A percentile compares a stretch with the other conserved stretches of the same genome.
phyloP scores from a whole-genome alignment of 2,797 vertebrate genomes.

The Diplodus puntazzo region DNA sequence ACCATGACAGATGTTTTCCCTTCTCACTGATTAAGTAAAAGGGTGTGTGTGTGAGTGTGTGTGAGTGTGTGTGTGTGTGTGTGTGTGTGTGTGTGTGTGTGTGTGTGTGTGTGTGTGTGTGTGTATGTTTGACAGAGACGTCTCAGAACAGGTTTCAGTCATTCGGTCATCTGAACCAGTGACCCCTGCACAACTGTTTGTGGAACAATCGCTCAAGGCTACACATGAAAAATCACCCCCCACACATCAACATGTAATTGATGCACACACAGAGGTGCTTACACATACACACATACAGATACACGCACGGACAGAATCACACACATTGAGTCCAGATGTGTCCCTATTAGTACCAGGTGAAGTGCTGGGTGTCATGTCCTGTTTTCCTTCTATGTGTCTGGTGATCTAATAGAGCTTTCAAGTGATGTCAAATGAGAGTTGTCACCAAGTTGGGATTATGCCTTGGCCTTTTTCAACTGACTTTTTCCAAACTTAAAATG shows the following conservation, averaged over 20 bases:
- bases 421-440: conserved; percentile 39
- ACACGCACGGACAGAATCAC: conserved; percentile 26
- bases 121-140: conserved; percentile 35
- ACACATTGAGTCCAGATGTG: conserved; percentile 64
- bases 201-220: conserved; percentile 28
- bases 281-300: conserved; percentile 24
- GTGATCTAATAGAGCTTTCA: conserved; percentile 48
- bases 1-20: conserved; percentile 65
- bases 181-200: conserved; percentile 60
- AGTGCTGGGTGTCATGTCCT: conserved; percentile 58
- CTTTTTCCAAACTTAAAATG: conserved; percentile 25
- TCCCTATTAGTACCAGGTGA: conserved; percentile 57
- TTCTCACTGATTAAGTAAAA: conserved; percentile 40
- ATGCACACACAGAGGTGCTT: conserved; percentile 27
- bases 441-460: background rate
- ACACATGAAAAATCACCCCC: conserved; percentile 27
- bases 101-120: conserved; percentile 17
- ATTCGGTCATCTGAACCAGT: conserved; percentile 54
- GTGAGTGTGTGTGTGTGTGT: conserved; percentile 18
- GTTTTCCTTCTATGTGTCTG: conserved; percentile 28
- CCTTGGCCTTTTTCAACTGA: background rate
- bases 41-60: conserved; percentile 19
- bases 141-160: conserved; percentile 55
- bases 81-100: conserved; percentile 24
- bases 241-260: conserved; percentile 6